Evolutionary conservation across 2,888 invertebrate species (phyloP), one percentile per base, ranked within the genome.

Genomic region (Alloscopus bannaensis): DNA sequence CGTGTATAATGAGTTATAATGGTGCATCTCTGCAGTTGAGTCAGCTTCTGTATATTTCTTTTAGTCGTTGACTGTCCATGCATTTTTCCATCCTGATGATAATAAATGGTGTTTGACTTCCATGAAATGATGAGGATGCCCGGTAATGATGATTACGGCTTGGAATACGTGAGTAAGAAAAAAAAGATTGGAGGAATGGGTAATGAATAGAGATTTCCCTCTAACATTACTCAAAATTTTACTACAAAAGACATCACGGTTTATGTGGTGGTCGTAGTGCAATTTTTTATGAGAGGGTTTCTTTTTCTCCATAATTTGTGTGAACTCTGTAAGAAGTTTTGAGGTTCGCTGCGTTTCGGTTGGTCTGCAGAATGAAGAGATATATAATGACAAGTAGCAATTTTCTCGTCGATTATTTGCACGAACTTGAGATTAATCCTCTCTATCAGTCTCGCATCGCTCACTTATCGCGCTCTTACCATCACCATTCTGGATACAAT

Each of bases 351-450:
- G n/a, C n/a, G n/a, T n/a, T n/a, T n/a, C n/a, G 73, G 45, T 73
- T 73, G 57, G 55, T 24, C 50, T 36, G 20, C 28, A 47, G 6
- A 60, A 75, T 75, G 62, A 76, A 76, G 55, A 76, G 68, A 72
- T 79, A 42, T 65, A 71, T 72, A 72, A 79, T 72, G 79, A 79
- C 79, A 79, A 79, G 79, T 79, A 79, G 79, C 79, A 79, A 79
- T 79, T 79, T 79, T 72, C 79, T 52, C 66, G 79, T 60, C 72
- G 72, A 79, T 79, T 79, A 79, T 79, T 79, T 79, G 79, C 79
- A 79, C 79, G 79, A 79, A 79, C 68, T 79, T 29, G 55, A 72
- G 72, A 79, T 79, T 79, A 79, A 50, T 62, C 45, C 66, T n/a
- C n/a, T n/a, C 79, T 79, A 79, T 79, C 79, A 72, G 72, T 68